phyloP scores from a whole-genome alignment of 2,888 invertebrate species.

The Tenthredo livida region DNA sequence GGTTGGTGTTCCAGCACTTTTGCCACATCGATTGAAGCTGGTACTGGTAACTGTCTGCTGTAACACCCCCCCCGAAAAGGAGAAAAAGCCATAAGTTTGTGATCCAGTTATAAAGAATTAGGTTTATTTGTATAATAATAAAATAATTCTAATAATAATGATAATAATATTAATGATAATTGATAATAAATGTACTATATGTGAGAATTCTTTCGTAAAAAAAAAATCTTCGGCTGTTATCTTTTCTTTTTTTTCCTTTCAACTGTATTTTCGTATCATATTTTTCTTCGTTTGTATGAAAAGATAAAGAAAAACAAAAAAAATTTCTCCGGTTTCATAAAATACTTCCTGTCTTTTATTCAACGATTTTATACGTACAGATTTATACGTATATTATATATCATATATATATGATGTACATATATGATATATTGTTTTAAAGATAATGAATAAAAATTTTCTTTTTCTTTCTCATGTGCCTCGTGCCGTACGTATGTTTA shows the following conservation, averaged over 20 bases:
- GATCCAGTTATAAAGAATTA: neutral
- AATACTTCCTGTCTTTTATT: too few species aligned
- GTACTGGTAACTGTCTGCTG: slow-evolving; percentile 97
- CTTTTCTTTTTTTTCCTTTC: neutral
- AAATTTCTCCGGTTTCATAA: neutral
- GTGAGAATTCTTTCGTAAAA: neutral
- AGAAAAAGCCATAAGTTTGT: slow-evolving; percentile 62
- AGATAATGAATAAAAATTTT: neutral
- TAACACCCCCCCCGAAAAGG: slow-evolving; percentile 73
- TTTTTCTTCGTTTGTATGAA: neutral
- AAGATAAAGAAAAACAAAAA: too few species aligned
- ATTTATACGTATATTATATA: neutral
- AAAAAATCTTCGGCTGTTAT: neutral
- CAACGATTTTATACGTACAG: neutral
- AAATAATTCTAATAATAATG: neutral
- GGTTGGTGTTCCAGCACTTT: slow-evolving; percentile 97
- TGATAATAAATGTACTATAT: neutral
- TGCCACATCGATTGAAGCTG: slow-evolving; percentile 97
- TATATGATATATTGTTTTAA: neutral
- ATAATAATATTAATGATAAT: neutral
- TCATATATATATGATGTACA: neutral
- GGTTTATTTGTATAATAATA: neutral
- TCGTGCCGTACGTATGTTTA: neutral
- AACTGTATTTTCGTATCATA: neutral
- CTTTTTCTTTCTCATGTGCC: neutral